phyloP scores from a whole-genome alignment of 1,140 invertebrate species.

The Copidosoma floridanum region DNA sequence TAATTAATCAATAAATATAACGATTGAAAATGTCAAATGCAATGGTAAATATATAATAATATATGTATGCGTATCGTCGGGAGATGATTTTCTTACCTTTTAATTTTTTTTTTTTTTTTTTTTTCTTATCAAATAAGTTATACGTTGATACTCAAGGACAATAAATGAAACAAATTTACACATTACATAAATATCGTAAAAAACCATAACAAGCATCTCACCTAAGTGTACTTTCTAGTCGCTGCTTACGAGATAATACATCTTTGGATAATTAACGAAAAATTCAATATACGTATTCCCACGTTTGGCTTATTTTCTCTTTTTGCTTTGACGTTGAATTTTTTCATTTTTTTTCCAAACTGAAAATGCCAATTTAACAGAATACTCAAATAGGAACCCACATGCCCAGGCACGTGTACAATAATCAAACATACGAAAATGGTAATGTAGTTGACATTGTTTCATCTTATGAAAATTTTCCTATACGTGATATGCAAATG shows the following conservation, averaged over 20 bases:
- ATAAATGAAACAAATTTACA: conserved; percentile 27
- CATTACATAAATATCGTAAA: conserved; percentile 33
- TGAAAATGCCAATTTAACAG: conserved; percentile 11
- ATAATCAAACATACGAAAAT: conserved; percentile 26
- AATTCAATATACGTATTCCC: too few relatives aligned
- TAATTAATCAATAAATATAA: conserved; percentile 46
- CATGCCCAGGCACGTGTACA: conserved; percentile 30
- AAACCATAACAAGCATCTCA: conserved; percentile 37
- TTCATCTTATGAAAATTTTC: conserved; percentile 6
- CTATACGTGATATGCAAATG: conserved; percentile 11
- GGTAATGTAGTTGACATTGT: not conserved
- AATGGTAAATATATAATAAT: conserved; percentile 28
- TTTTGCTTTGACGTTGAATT: too few relatives aligned
- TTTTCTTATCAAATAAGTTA: too few relatives aligned
- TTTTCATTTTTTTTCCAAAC: conserved; percentile 3
- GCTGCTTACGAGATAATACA: conserved; percentile 40
- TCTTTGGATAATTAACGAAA: conserved; percentile 48
- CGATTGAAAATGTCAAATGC: conserved; percentile 41
- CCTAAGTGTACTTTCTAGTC: conserved; percentile 29
- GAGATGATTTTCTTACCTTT: too few relatives aligned
- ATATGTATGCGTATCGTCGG: too few relatives aligned
- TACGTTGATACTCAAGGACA: too few relatives aligned
- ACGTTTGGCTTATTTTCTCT: conserved; percentile 2
- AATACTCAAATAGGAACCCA: conserved; percentile 19
- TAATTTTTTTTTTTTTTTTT: too few relatives aligned